Base-by-base conservation (phyloP, 2,888 invertebrate genomes). In the Ellobium chinense region DNA sequence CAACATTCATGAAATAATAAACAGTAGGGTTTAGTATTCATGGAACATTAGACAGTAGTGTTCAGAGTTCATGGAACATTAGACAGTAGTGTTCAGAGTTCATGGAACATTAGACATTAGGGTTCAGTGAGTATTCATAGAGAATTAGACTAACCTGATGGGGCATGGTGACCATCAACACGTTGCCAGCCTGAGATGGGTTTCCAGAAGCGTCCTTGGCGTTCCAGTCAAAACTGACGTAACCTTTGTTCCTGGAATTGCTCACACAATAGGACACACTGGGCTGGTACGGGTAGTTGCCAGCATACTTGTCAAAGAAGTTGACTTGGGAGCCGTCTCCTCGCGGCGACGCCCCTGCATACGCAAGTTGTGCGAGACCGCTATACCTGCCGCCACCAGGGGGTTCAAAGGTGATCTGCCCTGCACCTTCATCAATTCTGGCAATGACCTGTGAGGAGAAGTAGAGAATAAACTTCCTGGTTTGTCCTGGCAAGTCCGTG, bases 81-180 rank as follows among this genome's bases (percentile, higher is more conserved):
- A n/a, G n/a, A n/a, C n/a, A n/a, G n/a, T n/a, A n/a, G n/a, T n/a
- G n/a, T n/a, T n/a, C n/a, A n/a, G n/a, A n/a, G n/a, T n/a, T n/a
- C n/a, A n/a, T n/a, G n/a, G n/a, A n/a, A n/a, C n/a, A n/a, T n/a
- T n/a, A n/a, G n/a, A n/a, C n/a, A n/a, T n/a, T n/a, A n/a, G n/a
- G n/a, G n/a, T n/a, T n/a, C n/a, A n/a, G n/a, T n/a, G n/a, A n/a
- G n/a, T n/a, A n/a, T n/a, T n/a, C n/a, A n/a, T n/a, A n/a, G n/a
- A n/a, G n/a, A n/a, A n/a, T n/a, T n/a, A n/a, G n/a, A 82, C 87
- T 82, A 74, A 89, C 89, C 69, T 89, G 89, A 72, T 89, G 89
- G 9, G 89, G 89, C 87, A 89, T 85, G 4, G 86, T 79, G 1
- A 88, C 73, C 88, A 88, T 89, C 1, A 89, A 78, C 7, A 89